phyloP scores from a whole-genome alignment of 2,888 invertebrate species.

The Platynereis dumerilii region DNA sequence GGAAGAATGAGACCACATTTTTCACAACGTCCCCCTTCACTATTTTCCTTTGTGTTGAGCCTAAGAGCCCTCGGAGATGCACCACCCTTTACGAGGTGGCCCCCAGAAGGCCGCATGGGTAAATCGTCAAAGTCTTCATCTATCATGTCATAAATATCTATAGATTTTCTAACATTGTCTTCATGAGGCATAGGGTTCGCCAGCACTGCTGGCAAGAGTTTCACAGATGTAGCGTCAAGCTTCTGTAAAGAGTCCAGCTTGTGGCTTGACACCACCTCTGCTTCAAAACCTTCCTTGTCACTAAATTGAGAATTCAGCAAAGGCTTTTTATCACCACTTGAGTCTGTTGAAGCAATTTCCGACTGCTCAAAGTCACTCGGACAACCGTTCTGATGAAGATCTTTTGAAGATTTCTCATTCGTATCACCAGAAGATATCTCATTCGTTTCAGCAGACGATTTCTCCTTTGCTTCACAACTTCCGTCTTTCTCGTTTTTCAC shows the following conservation, averaged over 20 bases:
- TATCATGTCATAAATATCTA: slow-evolving; percentile 7
- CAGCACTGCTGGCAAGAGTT: too few species aligned
- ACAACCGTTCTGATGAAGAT: too few species aligned
- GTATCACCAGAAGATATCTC: not conserved
- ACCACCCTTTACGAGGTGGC: not conserved
- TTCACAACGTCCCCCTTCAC: slow-evolving; percentile 5
- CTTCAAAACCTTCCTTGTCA: slow-evolving; percentile 3
- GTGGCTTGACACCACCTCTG: too few species aligned
- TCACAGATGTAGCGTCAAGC: too few species aligned
- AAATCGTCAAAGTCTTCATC: not conserved
- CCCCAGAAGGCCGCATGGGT: slow-evolving; percentile 2
- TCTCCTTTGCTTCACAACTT: not conserved
- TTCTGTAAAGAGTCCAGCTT: too few species aligned
- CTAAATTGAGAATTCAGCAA: not conserved
- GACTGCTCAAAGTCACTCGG: too few species aligned
- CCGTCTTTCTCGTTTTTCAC: too few species aligned
- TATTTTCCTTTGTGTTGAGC: not conserved
- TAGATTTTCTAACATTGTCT: not conserved
- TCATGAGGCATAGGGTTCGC: too few species aligned
- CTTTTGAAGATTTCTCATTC: not conserved
- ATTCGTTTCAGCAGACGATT: not conserved
- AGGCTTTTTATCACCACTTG: not conserved
- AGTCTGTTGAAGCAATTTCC: too few species aligned
- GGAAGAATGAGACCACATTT: slow-evolving; percentile 9
- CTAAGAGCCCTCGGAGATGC: not conserved